Evolutionary conservation across 2,113 vertebrate species (phyloP), one percentile per base, ranked within the genome.

Genomic region (Tylochromis polylepis): DNA sequence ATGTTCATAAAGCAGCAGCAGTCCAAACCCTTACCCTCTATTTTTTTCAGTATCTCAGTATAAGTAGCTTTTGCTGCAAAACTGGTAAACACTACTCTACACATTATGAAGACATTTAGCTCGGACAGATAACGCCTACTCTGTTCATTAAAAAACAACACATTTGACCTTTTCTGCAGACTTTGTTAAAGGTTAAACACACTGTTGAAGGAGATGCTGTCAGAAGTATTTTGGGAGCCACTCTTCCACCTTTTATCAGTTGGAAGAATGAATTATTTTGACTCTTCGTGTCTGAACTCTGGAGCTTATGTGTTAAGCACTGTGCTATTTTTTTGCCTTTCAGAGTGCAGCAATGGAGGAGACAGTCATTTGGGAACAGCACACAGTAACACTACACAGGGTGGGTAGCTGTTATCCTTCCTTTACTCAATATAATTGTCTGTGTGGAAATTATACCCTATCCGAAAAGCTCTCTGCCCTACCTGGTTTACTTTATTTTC

Each of bases 301-400:
- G 29, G 18, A 83, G 14, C 77, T 46, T 77, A 79, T 27, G 34
- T 80, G 34, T 81, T 85, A 75, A 86, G 85, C 62, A 84, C 43
- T 15, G 24, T 65, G 6, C 34, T 38, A 67, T 22, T 38, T 2
- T 36, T 94, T 53, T 84, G 62, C 94, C 46, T 94, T 92, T 46
- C 94, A 99, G 99, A 99, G 96, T 92, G 97, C 98, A 97, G 96
- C 97, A 90, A 99, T 99, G 99, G 99, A 99, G 97, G 99, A 99
- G 97, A 99, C 99, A 6, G 98, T 98, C 91, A 99, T 99, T 97
- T 99, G 98, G 99, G 98, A 99, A 97, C 98, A 99, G 94, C 98
- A 99, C 95, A 99, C 99, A 83, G 99, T 99, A 95, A 99, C 98
- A 88, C 97, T 99, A 95, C 98, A 99, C 97, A 99, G 98, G 97